A percentile compares a stretch with the other conserved stretches of the same genome.
phyloP scores from a whole-genome alignment of 2,888 invertebrate species.

The Drosophila sordidapex region DNA sequence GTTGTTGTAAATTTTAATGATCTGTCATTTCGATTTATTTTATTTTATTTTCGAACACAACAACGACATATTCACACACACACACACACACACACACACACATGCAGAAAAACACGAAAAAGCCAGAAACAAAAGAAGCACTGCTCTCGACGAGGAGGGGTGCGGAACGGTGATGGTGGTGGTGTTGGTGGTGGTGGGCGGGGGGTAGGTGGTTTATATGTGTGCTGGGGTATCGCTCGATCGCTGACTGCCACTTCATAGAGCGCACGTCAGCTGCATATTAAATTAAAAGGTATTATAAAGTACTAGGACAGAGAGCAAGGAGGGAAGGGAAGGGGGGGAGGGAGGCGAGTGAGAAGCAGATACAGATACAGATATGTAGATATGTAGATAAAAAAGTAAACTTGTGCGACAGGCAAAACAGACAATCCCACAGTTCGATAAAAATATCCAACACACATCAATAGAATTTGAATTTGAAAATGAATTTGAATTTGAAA shows the following conservation, averaged over 20 bases:
- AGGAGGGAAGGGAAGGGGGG: neutral
- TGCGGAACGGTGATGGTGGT: neutral
- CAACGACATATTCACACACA: conserved; percentile 37
- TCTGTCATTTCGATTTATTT: conserved; percentile 85
- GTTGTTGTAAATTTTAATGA: conserved; percentile 84
- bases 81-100: conserved; percentile 13
- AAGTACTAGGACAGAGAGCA: conserved; percentile 63
- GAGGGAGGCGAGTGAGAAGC: neutral
- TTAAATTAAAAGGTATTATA: conserved; percentile 81
- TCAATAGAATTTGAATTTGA: conserved; percentile 72
- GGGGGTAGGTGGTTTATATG: neutral
- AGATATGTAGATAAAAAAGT: conserved; percentile 25
- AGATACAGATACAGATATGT: neutral
- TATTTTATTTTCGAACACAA: conserved; percentile 74
- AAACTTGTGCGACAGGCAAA: conserved; percentile 39
- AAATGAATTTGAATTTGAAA: conserved; percentile 20
- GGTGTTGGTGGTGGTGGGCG: neutral
- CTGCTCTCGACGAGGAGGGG: neutral
- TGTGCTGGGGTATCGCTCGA: conserved; percentile 37
- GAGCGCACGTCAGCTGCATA: conserved; percentile 80
- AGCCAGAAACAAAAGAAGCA: conserved; percentile 59
- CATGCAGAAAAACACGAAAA: neutral
- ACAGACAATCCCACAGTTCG: conserved; percentile 59
- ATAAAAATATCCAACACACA: conserved; percentile 76
- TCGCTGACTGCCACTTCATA: conserved; percentile 58